Conservation (phyloP, 2,113 vertebrate genomes). For the Erythrocercus mccallii region DNA sequence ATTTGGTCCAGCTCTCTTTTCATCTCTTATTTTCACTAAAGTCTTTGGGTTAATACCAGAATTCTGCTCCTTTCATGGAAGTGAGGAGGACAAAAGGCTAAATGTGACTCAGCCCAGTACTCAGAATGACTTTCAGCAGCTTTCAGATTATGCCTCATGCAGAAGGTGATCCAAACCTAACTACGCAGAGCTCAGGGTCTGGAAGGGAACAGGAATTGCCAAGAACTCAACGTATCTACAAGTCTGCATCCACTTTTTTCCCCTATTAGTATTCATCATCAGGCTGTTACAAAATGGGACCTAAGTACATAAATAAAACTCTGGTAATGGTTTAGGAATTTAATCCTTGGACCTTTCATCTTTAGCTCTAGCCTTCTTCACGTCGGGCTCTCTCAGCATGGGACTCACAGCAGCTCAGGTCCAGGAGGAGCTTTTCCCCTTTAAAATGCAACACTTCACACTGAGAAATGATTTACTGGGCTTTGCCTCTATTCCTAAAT, state of each 20-base stretch:
- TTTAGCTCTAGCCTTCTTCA: neutral
- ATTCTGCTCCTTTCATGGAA: neutral
- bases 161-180: neutral
- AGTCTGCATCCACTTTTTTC: neutral
- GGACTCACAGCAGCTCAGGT: neutral
- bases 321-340: neutral
- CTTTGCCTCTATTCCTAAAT: neutral
- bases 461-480: neutral
- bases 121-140: neutral
- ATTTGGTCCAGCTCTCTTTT: neutral
- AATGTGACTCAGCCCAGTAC: neutral
- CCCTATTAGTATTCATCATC: neutral
- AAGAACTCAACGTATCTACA: neutral
- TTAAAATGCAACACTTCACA: constrained; percentile 11
- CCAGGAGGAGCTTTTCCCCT: neutral
- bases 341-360: constrained; percentile 20
- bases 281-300: neutral
- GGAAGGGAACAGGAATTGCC: neutral
- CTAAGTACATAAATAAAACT: neutral
- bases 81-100: neutral
- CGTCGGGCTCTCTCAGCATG: neutral
- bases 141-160: neutral
- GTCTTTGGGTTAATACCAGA: neutral
- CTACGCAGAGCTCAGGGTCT: neutral
- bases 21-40: neutral